phyloP scores from a whole-genome alignment of 2,113 vertebrate genomes.

The Pseudolaguvia tuberculata region DNA sequence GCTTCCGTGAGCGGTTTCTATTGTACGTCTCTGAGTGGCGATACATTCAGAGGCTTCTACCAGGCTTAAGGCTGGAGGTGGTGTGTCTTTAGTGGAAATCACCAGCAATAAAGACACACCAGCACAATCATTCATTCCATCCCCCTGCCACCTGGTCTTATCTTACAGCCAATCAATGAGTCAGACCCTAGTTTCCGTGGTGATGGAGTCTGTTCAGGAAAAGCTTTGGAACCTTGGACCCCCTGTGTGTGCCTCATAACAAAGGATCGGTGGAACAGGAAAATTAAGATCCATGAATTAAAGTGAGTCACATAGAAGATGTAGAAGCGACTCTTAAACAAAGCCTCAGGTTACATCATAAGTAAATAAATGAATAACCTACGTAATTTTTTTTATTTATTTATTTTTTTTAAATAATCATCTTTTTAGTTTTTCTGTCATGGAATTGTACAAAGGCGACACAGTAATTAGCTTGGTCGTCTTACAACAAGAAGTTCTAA shows the following conservation, averaged over 20 bases:
- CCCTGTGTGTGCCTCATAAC: conserved; percentile 16
- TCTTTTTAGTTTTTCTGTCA: no score
- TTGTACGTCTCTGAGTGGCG: no score
- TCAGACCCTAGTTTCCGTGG: conserved; percentile 58
- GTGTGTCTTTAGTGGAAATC: no score
- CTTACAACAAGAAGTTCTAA: no score
- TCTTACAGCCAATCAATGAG: conserved; percentile 44
- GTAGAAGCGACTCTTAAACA: background rate
- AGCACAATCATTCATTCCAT: conserved; percentile 46
- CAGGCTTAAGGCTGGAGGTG: no score
- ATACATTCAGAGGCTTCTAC: no score
- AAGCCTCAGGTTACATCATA: background rate
- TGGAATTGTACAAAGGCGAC: no score
- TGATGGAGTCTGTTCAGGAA: conserved; percentile 41
- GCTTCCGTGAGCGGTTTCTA: no score
- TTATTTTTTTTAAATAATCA: no score
- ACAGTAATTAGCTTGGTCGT: no score
- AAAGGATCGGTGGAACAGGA: conserved; percentile 2
- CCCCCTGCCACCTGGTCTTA: conserved; percentile 45
- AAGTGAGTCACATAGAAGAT: background rate
- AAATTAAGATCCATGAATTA: background rate
- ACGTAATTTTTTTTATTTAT: no score
- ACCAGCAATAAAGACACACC: background rate
- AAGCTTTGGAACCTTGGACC: conserved; percentile 43
- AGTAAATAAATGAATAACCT: background rate